These are phyloP conservation scores for Actinernus sp. DNA, from an alignment of 92 coral and sea anemone genomes.

Conservation along the genomic window DNA sequence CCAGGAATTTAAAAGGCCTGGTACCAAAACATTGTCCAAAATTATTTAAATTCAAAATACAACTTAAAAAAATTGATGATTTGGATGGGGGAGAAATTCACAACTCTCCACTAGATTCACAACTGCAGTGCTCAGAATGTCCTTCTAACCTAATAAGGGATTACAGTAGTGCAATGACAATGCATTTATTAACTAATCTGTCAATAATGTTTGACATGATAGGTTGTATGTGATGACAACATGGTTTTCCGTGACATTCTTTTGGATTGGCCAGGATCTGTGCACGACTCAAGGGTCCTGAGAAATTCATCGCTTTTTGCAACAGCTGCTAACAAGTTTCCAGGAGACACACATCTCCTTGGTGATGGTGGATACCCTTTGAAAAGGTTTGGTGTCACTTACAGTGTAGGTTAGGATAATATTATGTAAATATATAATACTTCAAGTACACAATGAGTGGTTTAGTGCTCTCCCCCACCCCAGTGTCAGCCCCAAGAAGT, in stretches of 20 bases:
- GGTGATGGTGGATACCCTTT: constrained; percentile 85
- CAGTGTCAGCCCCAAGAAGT: neutral
- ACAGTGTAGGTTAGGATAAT: neutral
- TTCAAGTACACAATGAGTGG: neutral
- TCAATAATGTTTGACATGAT: neutral
- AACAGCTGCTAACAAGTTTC: constrained; percentile 61
- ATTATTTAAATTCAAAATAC: no score
- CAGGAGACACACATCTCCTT: constrained; percentile 66
- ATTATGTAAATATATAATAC: neutral
- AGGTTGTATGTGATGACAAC: constrained; percentile 82
- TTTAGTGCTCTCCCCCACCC: neutral
- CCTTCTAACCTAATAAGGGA: no score
- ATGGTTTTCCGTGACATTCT: constrained; percentile 63
- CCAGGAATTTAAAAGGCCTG: no score
- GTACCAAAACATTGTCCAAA: no score
- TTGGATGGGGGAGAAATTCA: no score
- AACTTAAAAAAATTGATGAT: no score
- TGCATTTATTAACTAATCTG: no score
- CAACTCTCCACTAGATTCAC: no score
- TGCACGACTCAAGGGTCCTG: constrained; percentile 67
- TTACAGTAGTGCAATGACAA: no score
- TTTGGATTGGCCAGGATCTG: constrained; percentile 76
- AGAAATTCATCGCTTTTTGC: constrained; percentile 57
- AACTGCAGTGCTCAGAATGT: no score
- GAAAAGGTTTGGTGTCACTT: constrained; percentile 32